Conservation (phyloP, 1,140 invertebrate genomes). For the Condylostylus longicornis region DNA sequence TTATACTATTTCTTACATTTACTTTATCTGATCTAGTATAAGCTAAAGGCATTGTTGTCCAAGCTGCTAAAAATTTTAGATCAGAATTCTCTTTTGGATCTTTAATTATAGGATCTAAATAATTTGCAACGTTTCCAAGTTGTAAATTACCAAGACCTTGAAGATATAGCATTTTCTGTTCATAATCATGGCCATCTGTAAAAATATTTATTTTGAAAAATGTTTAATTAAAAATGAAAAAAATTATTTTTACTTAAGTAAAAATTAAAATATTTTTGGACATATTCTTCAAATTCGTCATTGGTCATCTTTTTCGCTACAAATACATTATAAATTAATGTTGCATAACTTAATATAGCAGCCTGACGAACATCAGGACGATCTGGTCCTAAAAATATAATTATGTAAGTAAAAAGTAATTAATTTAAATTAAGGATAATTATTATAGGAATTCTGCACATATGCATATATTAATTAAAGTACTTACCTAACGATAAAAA, state of each 20-base stretch:
- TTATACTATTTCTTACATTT: slow-evolving; percentile 10
- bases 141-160: slow-evolving; percentile 50
- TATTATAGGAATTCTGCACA: background rate
- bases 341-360: slow-evolving; percentile 51
- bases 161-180: slow-evolving; percentile 51
- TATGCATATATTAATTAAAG: background rate
- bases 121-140: slow-evolving; percentile 41
- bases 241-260: slow-evolving; percentile 20
- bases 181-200: slow-evolving; percentile 45
- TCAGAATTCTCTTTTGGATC: slow-evolving; percentile 35
- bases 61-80: slow-evolving; percentile 43
- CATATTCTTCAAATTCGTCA: slow-evolving; percentile 53
- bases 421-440: background rate
- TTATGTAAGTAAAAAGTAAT: background rate
- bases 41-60: slow-evolving; percentile 41
- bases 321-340: slow-evolving; percentile 50
- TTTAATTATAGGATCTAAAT: slow-evolving; percentile 41
- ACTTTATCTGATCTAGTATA: slow-evolving; percentile 39
- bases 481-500: slow-evolving; percentile 34
- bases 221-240: background rate
- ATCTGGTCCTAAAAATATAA: slow-evolving; percentile 19
- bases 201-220: slow-evolving; percentile 3
- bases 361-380: slow-evolving; percentile 43
- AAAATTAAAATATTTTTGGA: slow-evolving; percentile 43
- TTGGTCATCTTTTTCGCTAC: slow-evolving; percentile 35